Conservation (phyloP, 2,797 vertebrate species). For the Ataeniobius toweri region DNA sequence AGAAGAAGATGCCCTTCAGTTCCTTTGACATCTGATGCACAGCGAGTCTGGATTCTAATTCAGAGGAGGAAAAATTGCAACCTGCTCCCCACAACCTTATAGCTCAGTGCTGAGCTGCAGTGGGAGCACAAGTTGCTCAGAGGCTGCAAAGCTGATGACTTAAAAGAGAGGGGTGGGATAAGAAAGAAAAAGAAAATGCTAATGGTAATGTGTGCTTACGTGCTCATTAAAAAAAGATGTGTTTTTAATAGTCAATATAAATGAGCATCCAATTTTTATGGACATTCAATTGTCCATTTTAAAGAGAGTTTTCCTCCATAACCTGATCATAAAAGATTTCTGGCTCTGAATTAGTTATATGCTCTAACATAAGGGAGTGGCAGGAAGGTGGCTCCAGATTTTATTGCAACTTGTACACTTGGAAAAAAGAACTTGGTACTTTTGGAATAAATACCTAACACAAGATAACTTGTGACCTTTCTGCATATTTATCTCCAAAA, state of each 20-base stretch:
- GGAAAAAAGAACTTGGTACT: constrained; percentile 14
- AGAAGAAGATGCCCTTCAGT: constrained; percentile 24
- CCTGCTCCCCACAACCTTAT: constrained; percentile 24
- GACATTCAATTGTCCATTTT: constrained; percentile 74
- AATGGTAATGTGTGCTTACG: constrained; percentile 68
- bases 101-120: constrained; percentile 11
- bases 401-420: constrained; percentile 4
- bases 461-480: constrained; percentile 3
- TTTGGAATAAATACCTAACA: constrained; percentile 8
- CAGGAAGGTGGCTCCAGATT: constrained; percentile 10
- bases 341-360: constrained; percentile 20
- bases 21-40: constrained; percentile 16
- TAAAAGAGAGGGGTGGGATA: constrained; percentile 34
- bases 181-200: constrained; percentile 41
- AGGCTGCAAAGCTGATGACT: constrained; percentile 44
- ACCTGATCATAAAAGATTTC: constrained; percentile 48
- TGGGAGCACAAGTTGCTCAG: neutral
- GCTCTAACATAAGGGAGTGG: constrained; percentile 24
- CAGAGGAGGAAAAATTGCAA: constrained; percentile 29
- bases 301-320: constrained; percentile 61
- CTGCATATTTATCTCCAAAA: neutral
- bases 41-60: constrained; percentile 30
- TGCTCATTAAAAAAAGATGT: constrained; percentile 64
- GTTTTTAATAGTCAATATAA: constrained; percentile 77
- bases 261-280: constrained; percentile 72